Evolutionary conservation across 2,113 vertebrate genomes (phyloP).

Genomic region (Solea solea): DNA sequence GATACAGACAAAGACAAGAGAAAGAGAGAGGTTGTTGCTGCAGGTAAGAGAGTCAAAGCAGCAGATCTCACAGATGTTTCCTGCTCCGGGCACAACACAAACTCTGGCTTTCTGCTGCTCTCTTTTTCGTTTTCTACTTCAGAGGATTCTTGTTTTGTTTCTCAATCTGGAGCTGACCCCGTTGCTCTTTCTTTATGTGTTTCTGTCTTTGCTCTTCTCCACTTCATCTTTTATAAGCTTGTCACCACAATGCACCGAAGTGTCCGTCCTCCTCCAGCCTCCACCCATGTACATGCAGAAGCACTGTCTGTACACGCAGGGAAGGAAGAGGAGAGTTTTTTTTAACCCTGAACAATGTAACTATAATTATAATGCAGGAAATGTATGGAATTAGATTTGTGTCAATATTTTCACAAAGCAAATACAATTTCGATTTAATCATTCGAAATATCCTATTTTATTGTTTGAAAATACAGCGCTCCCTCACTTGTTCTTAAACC

Average conservation of each 20-base stretch:
- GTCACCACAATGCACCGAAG: not conserved
- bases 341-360: no score
- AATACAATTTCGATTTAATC: no score
- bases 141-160: constrained; percentile 34
- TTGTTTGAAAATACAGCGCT: no score
- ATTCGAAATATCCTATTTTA: no score
- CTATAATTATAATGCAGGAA: no score
- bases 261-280: not conserved
- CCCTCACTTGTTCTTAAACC: no score
- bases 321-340: not conserved
- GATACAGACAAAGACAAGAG: constrained; percentile 32
- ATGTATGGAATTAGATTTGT: no score
- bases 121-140: constrained; percentile 29
- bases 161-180: constrained; percentile 16
- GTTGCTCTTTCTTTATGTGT: constrained; percentile 9
- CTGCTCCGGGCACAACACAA: constrained; percentile 47
- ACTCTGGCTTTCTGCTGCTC: constrained; percentile 32
- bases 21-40: constrained; percentile 31
- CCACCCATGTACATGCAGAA: not conserved
- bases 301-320: no score
- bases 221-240: constrained; percentile 15
- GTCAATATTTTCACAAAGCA: no score
- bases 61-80: constrained; percentile 53
- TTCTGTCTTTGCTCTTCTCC: constrained; percentile 4
- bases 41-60: constrained; percentile 33